Evolutionary conservation across 2,888 invertebrate genomes (phyloP).

Genomic region (Campaea margaritaria): DNA sequence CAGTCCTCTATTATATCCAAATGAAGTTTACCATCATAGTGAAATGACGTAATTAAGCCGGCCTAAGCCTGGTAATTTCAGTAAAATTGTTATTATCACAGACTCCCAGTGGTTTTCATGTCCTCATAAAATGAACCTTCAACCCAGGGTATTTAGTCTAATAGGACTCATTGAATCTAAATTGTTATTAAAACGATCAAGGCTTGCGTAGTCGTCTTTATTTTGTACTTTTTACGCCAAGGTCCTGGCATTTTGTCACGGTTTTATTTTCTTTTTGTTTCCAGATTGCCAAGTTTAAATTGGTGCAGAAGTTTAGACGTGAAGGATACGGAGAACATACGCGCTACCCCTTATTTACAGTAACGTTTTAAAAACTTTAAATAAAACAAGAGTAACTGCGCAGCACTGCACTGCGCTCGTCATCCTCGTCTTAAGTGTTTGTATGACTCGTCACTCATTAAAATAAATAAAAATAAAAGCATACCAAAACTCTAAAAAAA

Average conservation of each 20-base stretch:
- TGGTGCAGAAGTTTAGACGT: too few relatives aligned
- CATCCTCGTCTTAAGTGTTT: too few relatives aligned
- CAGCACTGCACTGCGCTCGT: too few relatives aligned
- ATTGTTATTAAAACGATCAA: constrained; percentile 57
- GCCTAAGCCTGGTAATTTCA: constrained; percentile 40
- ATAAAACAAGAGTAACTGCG: too few relatives aligned
- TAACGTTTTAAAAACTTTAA: too few relatives aligned
- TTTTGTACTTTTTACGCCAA: constrained; percentile 1
- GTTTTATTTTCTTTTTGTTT: neutral
- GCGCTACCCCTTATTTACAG: too few relatives aligned
- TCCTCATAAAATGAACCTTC: constrained; percentile 42
- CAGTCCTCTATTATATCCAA: constrained; percentile 27
- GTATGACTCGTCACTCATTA: too few relatives aligned
- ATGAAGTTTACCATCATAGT: constrained; percentile 40
- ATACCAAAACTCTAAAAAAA: too few relatives aligned
- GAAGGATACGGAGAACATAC: too few relatives aligned
- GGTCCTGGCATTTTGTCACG: neutral
- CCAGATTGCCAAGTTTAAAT: too few relatives aligned
- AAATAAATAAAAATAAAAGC: too few relatives aligned
- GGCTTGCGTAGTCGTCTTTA: constrained; percentile 25
- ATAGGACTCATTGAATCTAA: constrained; percentile 53
- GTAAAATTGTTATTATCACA: constrained; percentile 46
- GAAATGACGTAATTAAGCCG: constrained; percentile 38
- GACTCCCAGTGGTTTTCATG: constrained; percentile 43
- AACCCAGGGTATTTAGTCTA: constrained; percentile 43